These are phyloP conservation scores for Otocyon megalotis DNA, from an alignment of 2,113 vertebrate species.

Conservation along the genomic window DNA sequence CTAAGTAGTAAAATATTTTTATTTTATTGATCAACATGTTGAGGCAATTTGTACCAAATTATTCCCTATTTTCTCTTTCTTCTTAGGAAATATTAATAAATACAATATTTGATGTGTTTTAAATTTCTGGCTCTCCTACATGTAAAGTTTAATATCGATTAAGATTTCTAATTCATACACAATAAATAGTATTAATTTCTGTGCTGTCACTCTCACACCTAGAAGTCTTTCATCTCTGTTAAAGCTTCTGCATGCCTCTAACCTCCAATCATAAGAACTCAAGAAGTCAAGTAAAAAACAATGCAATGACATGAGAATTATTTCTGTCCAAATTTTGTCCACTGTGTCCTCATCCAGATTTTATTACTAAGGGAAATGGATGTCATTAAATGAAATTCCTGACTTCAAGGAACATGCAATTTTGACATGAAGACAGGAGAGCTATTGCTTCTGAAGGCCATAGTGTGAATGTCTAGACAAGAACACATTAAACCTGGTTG, in stretches of 20 bases:
- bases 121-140: neutral
- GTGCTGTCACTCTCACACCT: neutral
- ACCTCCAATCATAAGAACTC: neutral
- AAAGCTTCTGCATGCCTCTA: slow-evolving; percentile 25
- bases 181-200: neutral
- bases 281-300: slow-evolving; percentile 64
- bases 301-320: slow-evolving; percentile 32
- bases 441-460: neutral
- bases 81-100: neutral
- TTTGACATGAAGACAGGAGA: neutral
- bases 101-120: neutral
- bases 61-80: neutral
- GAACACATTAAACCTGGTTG: neutral
- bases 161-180: slow-evolving; percentile 5
- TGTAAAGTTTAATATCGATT: neutral
- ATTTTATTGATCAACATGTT: neutral
- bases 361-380: neutral
- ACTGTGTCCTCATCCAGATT: neutral
- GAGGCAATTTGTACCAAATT: neutral
- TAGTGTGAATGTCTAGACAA: neutral
- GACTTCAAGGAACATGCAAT: neutral
- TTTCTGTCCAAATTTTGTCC: neutral
- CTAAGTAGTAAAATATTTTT: neutral
- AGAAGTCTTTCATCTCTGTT: neutral
- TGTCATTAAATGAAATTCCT: neutral